These are phyloP conservation scores for Ctenodactylus gundi DNA, from an alignment of 2,113 vertebrate species.

Conservation along the genomic window DNA sequence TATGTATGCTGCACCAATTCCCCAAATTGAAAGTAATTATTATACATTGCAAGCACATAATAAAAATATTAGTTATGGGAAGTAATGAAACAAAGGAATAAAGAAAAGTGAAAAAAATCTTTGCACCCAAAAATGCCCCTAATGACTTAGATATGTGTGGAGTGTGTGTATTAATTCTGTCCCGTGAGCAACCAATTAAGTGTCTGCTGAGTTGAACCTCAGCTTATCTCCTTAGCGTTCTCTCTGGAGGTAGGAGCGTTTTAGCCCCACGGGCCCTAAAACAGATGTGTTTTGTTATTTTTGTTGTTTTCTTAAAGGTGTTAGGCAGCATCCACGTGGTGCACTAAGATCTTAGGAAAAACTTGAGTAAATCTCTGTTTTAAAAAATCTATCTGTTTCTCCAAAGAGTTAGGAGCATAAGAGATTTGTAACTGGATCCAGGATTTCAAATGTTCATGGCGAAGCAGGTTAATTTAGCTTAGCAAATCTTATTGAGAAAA, in stretches of 20 bases:
- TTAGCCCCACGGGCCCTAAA: not conserved
- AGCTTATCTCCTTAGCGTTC: not conserved
- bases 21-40: no score
- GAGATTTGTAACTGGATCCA: not conserved
- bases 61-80: no score
- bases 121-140: not conserved
- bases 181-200: not conserved
- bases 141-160: not conserved
- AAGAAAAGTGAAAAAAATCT: no score
- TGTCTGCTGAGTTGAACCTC: not conserved
- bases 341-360: not conserved
- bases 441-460: not conserved
- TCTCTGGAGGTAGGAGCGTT: not conserved
- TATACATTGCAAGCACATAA: no score
- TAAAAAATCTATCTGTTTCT: not conserved
- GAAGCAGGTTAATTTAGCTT: not conserved
- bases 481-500: not conserved
- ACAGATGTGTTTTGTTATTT: not conserved
- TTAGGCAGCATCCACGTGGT: not conserved
- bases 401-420: not conserved
- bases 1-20: no score
- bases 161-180: not conserved
- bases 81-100: no score
- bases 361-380: not conserved
- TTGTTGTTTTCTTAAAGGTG: conserved; percentile 1